These are phyloP conservation scores for Eupithecia vulgata DNA, from an alignment of 2,888 invertebrate genomes.

Conservation along the genomic window DNA sequence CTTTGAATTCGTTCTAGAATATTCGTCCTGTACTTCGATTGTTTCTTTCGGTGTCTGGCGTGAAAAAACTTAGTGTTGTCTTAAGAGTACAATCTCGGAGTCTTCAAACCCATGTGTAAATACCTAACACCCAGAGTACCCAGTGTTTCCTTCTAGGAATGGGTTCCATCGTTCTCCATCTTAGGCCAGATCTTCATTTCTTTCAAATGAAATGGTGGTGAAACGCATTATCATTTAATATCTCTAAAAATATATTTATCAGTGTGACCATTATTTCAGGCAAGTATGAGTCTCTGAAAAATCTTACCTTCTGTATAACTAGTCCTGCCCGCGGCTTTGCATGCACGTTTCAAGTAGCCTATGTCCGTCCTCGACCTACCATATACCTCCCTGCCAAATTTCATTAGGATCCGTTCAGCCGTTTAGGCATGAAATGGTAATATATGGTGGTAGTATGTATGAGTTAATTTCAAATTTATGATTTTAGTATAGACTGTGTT, in stretches of 20 bases:
- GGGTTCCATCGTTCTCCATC: background rate
- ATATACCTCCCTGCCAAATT: too few species aligned
- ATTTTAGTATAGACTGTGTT: too few species aligned
- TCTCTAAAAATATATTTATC: too few species aligned
- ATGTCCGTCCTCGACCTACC: too few species aligned
- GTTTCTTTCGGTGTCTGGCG: background rate
- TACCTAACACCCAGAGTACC: background rate
- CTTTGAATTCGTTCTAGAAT: background rate
- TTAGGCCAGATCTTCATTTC: background rate
- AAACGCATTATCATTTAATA: background rate
- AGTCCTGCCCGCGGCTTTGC: too few species aligned
- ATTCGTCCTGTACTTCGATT: background rate
- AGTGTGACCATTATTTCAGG: background rate
- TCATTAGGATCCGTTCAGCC: too few species aligned
- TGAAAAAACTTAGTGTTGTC: background rate
- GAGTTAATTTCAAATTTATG: too few species aligned
- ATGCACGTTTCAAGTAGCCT: too few species aligned
- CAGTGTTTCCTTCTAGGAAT: background rate
- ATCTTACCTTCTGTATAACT: background rate
- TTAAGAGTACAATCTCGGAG: background rate
- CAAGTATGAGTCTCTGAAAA: background rate
- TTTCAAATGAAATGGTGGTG: background rate
- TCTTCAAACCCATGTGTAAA: background rate
- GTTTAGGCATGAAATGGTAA: too few species aligned
- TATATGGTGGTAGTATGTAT: too few species aligned